Conservation (phyloP, 2,888 invertebrate genomes). For the Cotesia congregata region DNA sequence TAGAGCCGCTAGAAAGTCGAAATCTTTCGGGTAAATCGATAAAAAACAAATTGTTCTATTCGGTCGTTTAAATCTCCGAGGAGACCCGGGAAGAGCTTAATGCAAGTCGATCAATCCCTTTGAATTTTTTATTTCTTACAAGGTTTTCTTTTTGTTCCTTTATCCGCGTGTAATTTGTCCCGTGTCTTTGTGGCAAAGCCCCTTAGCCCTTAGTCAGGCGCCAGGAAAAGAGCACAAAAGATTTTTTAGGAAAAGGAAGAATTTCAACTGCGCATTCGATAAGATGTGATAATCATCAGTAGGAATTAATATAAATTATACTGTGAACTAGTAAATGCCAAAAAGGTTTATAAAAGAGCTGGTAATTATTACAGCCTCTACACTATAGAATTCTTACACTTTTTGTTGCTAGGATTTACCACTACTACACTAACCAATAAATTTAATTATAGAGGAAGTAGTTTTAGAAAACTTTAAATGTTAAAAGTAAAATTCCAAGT, state of each 20-base stretch:
- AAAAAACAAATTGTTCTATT: not conserved
- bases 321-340: too few relatives aligned
- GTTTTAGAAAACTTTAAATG: too few relatives aligned
- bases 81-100: slow-evolving; percentile 8
- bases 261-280: too few relatives aligned
- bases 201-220: slow-evolving; percentile 47
- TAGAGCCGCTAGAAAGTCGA: not conserved
- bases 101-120: slow-evolving; percentile 11
- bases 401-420: too few relatives aligned
- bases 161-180: not conserved
- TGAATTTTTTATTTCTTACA: not conserved
- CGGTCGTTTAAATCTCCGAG: slow-evolving; percentile 27
- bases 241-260: not conserved
- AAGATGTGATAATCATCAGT: too few relatives aligned
- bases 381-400: too few relatives aligned
- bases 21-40: not conserved
- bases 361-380: too few relatives aligned
- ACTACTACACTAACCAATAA: too few relatives aligned
- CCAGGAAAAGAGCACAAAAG: slow-evolving; percentile 44
- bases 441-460: too few relatives aligned
- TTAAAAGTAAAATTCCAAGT: too few relatives aligned
- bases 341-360: too few relatives aligned
- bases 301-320: too few relatives aligned
- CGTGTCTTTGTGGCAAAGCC: slow-evolving; percentile 48
- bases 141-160: not conserved